A percentile compares a stretch with the other conserved stretches of the same genome.
These are phyloP conservation scores for Bellardia pandia DNA, from an alignment of 2,888 invertebrate species.

Conservation along the genomic window DNA sequence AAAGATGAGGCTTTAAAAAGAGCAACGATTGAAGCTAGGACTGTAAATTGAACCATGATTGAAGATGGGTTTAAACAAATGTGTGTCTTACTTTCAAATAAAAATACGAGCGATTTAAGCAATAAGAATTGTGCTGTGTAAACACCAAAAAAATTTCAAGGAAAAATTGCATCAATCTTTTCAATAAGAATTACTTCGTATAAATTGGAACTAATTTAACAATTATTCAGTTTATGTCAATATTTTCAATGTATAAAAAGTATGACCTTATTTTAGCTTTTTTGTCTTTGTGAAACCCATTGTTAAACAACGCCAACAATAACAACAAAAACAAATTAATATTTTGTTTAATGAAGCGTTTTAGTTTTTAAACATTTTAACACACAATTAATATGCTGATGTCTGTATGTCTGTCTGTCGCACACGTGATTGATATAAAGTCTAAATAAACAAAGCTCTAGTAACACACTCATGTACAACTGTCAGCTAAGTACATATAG, in stretches of 20 bases:
- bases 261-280: background rate
- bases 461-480: constrained; percentile 2
- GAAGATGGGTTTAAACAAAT: too few species aligned
- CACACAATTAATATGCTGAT: constrained; percentile 1
- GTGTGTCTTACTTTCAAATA: too few species aligned
- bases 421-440: constrained; percentile 43
- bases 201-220: too few species aligned
- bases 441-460: constrained; percentile 8
- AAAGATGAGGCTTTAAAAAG: too few species aligned
- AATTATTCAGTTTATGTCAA: too few species aligned
- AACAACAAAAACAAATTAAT: constrained; percentile 3
- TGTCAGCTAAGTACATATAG: background rate
- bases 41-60: too few species aligned
- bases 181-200: too few species aligned
- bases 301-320: constrained; percentile 5
- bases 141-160: too few species aligned
- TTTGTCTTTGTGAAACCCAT: background rate
- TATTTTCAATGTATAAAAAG: background rate
- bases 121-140: too few species aligned
- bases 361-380: constrained; percentile 35
- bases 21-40: too few species aligned
- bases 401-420: background rate
- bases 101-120: too few species aligned
- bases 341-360: constrained; percentile 28
- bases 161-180: too few species aligned